Evolutionary conservation across 2,888 invertebrate genomes (phyloP).

Genomic region (Punctoribates punctum): DNA sequence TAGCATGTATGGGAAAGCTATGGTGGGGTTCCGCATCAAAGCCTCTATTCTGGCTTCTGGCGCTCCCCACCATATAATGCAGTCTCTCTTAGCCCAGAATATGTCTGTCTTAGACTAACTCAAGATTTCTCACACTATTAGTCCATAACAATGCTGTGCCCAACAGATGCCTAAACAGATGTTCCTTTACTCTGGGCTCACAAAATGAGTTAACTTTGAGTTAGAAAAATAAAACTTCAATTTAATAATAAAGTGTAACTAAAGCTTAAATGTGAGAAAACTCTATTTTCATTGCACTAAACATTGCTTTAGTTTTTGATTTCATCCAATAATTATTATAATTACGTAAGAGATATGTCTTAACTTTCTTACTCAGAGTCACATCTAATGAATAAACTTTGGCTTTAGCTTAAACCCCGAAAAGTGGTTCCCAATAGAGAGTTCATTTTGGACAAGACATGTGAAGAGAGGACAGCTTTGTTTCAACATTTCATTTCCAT

Average conservation of each 20-base stretch:
- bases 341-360: background rate
- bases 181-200: background rate
- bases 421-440: background rate
- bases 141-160: background rate
- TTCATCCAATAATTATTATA: constrained; percentile 1
- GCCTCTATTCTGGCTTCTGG: constrained; percentile 9
- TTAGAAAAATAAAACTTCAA: background rate
- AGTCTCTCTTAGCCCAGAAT: background rate
- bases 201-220: background rate
- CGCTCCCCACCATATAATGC: background rate
- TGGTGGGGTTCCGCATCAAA: constrained; percentile 18
- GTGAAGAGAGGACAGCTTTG: background rate
- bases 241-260: background rate
- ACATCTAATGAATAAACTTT: background rate
- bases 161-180: constrained; percentile 4
- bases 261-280: constrained; percentile 22
- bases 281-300: background rate
- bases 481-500: background rate
- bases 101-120: background rate
- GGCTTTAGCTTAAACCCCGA: background rate
- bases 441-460: background rate
- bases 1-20: constrained; percentile 16
- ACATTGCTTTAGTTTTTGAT: background rate
- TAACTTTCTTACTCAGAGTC: background rate
- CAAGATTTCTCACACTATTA: background rate